These are phyloP conservation scores for Himalopsyche anomala DNA, from an alignment of 2,888 invertebrate genomes.

Conservation along the genomic window DNA sequence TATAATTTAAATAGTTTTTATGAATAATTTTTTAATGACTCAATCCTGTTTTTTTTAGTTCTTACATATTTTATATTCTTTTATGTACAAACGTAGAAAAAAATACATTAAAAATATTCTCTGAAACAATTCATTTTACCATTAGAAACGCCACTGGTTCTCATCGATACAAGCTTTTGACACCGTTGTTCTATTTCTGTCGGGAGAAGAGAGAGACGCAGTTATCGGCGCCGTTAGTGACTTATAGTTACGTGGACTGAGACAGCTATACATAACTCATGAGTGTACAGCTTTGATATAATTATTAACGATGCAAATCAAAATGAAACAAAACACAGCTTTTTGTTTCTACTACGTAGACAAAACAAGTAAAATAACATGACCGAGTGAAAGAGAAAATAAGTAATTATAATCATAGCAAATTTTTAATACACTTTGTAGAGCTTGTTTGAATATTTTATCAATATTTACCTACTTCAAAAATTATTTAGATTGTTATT, in stretches of 20 bases:
- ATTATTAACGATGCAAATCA: conserved; percentile 21
- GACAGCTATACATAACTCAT: conserved; percentile 48
- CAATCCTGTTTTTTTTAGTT: too few relatives aligned
- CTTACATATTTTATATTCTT: too few relatives aligned
- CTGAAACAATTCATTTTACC: not conserved
- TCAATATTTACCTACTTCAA: conserved; percentile 66
- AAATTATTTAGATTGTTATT: not conserved
- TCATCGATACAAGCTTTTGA: conserved; percentile 57
- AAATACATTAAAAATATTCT: not conserved
- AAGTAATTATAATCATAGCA: not conserved
- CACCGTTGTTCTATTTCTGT: conserved; percentile 62
- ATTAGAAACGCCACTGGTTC: conserved; percentile 1
- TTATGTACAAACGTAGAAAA: too few relatives aligned
- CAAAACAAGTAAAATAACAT: not conserved
- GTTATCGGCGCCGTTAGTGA: conserved; percentile 52
- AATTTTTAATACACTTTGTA: not conserved
- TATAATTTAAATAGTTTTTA: too few relatives aligned
- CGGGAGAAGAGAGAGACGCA: conserved; percentile 56
- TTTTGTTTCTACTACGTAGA: not conserved
- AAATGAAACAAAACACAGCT: conserved; percentile 16
- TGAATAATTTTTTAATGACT: too few relatives aligned
- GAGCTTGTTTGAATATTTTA: not conserved
- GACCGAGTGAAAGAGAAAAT: not conserved
- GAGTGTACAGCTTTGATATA: conserved; percentile 48
- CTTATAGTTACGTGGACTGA: conserved; percentile 50